phyloP scores from a whole-genome alignment of 2,888 invertebrate genomes.

The Fragum whitleyi region DNA sequence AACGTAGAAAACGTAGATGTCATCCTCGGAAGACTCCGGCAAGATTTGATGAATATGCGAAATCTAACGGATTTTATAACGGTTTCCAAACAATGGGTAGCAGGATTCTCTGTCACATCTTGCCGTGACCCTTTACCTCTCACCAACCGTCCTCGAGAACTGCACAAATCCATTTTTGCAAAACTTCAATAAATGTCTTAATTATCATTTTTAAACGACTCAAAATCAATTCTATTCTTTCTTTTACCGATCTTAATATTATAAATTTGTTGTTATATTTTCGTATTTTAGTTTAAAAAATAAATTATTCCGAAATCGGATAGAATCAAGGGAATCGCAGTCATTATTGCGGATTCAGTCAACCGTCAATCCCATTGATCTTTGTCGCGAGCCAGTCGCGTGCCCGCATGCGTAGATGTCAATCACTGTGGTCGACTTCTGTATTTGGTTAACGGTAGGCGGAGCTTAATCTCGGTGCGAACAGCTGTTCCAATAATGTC shows the following conservation, averaged over 20 bases:
- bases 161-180: too few relatives aligned
- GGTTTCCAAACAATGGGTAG: constrained; percentile 47
- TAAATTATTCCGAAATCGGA: too few relatives aligned
- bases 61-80: constrained; percentile 62
- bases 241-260: too few relatives aligned
- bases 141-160: neutral
- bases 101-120: constrained; percentile 52
- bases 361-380: constrained; percentile 38
- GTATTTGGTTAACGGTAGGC: constrained; percentile 53
- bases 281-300: too few relatives aligned
- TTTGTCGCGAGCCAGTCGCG: constrained; percentile 61
- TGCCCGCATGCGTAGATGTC: constrained; percentile 62
- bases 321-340: constrained; percentile 26
- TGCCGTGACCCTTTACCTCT: constrained; percentile 22
- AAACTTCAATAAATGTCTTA: too few relatives aligned
- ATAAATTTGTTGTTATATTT: too few relatives aligned
- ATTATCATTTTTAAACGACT: too few relatives aligned
- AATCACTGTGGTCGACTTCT: constrained; percentile 44
- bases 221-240: too few relatives aligned
- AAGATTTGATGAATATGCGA: constrained; percentile 26
- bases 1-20: neutral
- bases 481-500: constrained; percentile 33
- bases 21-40: neutral
- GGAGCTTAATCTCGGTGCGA: constrained; percentile 42
- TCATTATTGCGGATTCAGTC: constrained; percentile 43